phyloP scores from a whole-genome alignment of 92 coral and sea anemone genomes.

The Epizoanthus fatuus region DNA sequence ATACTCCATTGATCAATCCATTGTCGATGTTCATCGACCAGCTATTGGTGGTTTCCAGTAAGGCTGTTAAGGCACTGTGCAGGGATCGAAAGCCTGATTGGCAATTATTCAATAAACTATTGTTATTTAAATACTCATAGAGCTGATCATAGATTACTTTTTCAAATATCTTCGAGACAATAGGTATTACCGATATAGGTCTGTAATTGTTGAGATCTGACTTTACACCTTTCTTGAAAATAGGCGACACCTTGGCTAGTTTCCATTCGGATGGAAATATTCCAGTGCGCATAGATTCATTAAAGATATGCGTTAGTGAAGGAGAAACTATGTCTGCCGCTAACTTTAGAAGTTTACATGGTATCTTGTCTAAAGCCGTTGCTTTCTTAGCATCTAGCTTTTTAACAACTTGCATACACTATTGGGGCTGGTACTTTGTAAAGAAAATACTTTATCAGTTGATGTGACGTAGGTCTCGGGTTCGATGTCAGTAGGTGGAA shows the following conservation, averaged over 20 bases:
- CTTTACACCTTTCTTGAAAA: not conserved
- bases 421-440: slow-evolving; percentile 21
- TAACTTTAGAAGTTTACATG: slow-evolving; percentile 33
- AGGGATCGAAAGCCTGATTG: slow-evolving; percentile 19
- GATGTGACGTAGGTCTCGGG: slow-evolving; percentile 23
- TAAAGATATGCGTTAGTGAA: slow-evolving; percentile 39
- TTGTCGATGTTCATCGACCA: slow-evolving; percentile 6
- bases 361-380: slow-evolving; percentile 44
- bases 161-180: slow-evolving; percentile 2
- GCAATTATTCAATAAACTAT: slow-evolving; percentile 9
- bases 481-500: slow-evolving; percentile 15
- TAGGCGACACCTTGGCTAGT: slow-evolving; percentile 9
- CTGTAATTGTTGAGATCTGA: not conserved
- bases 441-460: slow-evolving; percentile 28
- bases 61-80: slow-evolving; percentile 18
- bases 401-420: slow-evolving; percentile 45
- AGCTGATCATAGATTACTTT: slow-evolving; percentile 13
- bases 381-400: slow-evolving; percentile 38
- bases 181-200: not conserved
- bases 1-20: not conserved
- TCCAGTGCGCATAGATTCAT: slow-evolving; percentile 21
- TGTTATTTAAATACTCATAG: slow-evolving; percentile 17
- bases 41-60: not conserved
- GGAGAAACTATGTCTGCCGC: slow-evolving; percentile 48
- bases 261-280: slow-evolving; percentile 31